These are phyloP conservation scores for Calliopum simillimum DNA, from an alignment of 2,888 invertebrate species.

Conservation along the genomic window DNA sequence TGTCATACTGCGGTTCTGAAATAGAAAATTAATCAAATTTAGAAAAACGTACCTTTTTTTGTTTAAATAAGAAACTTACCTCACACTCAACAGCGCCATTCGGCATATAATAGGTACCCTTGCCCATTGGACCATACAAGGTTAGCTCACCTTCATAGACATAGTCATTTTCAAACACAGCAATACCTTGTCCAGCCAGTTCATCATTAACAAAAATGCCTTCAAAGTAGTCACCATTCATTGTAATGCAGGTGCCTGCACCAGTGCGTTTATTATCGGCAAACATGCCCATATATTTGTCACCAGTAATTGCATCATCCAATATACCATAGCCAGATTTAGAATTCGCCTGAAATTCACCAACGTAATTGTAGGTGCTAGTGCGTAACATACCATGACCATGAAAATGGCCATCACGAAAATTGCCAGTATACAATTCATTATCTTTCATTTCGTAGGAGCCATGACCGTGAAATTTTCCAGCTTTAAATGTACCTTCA, in stretches of 20 bases:
- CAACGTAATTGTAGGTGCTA: constrained; percentile 88
- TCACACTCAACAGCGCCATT: constrained; percentile 73
- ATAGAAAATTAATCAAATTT: constrained; percentile 4
- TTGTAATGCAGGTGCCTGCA: constrained; percentile 85
- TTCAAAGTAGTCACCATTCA: constrained; percentile 92
- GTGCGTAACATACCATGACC: constrained; percentile 88
- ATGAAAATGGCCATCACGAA: constrained; percentile 84
- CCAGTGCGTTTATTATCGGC: constrained; percentile 86
- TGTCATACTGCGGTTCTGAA: constrained; percentile 30
- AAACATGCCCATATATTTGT: constrained; percentile 93
- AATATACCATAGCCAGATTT: constrained; percentile 90
- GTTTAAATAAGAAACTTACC: constrained; percentile 40
- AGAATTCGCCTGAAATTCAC: constrained; percentile 84
- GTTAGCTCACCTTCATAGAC: constrained; percentile 91
- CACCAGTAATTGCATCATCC: constrained; percentile 86
- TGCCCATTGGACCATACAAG: constrained; percentile 83
- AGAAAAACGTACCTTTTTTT: background rate
- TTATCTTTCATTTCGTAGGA: constrained; percentile 76
- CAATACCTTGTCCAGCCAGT: constrained; percentile 85
- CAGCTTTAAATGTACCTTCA: constrained; percentile 77
- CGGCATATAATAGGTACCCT: constrained; percentile 83
- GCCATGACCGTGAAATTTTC: constrained; percentile 85
- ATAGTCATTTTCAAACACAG: constrained; percentile 89
- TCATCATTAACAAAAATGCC: constrained; percentile 85
- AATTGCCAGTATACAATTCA: constrained; percentile 87